Evolutionary conservation across 2,797 vertebrate species (phyloP), one percentile per base, ranked within the genome.

Genomic region (Sphenopsis melanotis): DNA sequence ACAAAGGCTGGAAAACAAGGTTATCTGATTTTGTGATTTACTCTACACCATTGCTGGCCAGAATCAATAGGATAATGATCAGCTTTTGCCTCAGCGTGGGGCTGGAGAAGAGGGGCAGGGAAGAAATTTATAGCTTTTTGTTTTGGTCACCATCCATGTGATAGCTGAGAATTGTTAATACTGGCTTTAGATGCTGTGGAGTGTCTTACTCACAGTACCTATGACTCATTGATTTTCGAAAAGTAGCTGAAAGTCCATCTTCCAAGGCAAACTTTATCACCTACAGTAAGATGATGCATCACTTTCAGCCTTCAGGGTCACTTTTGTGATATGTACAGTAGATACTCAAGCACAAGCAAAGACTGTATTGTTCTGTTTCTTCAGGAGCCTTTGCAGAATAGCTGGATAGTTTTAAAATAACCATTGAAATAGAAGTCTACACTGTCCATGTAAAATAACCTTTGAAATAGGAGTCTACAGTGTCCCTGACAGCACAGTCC

Each of bases 11-110:
- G 75, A 85, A 97, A 97, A 94, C 95, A 96, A 96, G 91, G 90
- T 94, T 98, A 97, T 96, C 94, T 94, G 95, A 96, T 96, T 96
- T 95, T 81, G 70, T 87, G 72, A 89, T 97, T 97, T 94, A 95
- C 65, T 92, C 56, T 90, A 79, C 57, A 95, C 37, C 44, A 55
- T 66, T 0, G 5, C 66, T 93, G 66, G 83, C 57, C 91, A 96
- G 46, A 97, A 97, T 98, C 96, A 96, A 97, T 97, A 89, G 57
- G 46, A 69, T 96, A 97, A 97, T 96, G 96, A 97, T 96, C 86
- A 71, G 37, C 39, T 72, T 94, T 89, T 95, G 86, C 72, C 75
- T 94, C 34, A 63, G 9, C 12, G 0, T 86, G 50, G 68, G 61
- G 29, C 26, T 68, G 64, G 36, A 75, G 37, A 93, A 87, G 19